These are phyloP conservation scores for Aspiorhynchus laticeps DNA, from an alignment of 2,113 vertebrate genomes.

Conservation along the genomic window DNA sequence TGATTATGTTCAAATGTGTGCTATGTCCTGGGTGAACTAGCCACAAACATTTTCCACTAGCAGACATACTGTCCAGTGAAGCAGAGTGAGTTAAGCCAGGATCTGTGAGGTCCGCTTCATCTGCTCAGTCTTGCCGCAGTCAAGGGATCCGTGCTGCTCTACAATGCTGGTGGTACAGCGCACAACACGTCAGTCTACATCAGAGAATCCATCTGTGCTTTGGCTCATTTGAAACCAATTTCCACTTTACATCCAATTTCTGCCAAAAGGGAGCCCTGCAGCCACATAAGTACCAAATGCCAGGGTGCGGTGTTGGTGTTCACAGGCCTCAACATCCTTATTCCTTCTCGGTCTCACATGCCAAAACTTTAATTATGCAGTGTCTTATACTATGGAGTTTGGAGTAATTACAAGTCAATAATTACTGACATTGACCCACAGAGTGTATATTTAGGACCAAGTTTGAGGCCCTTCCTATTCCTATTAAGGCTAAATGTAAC, in stretches of 20 bases:
- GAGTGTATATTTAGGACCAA: background rate
- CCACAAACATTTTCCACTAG: background rate
- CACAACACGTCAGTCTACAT: slow-evolving; percentile 8
- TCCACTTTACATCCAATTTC: slow-evolving; percentile 19
- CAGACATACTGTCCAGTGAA: background rate
- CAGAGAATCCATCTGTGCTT: slow-evolving; percentile 36
- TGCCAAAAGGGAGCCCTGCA: slow-evolving; percentile 10
- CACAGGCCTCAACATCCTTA: slow-evolving; percentile 18
- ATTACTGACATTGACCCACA: slow-evolving; percentile 25
- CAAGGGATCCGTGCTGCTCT: slow-evolving; percentile 1
- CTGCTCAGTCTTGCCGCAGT: slow-evolving; percentile 17
- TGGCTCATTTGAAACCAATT: slow-evolving; percentile 38
- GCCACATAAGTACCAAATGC: slow-evolving; percentile 17
- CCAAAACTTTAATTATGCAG: slow-evolving; percentile 42
- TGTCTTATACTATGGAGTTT: slow-evolving; percentile 14
- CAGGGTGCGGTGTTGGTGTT: slow-evolving; percentile 30
- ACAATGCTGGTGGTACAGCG: slow-evolving; percentile 29
- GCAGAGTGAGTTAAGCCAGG: slow-evolving; percentile 8
- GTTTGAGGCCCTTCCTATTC: background rate
- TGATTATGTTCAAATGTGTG: background rate
- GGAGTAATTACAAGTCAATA: slow-evolving; percentile 13
- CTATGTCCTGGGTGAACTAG: background rate
- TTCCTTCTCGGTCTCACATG: background rate
- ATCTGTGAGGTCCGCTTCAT: slow-evolving; percentile 35
- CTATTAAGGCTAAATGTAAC: background rate